Base-by-base conservation (phyloP, 2,797 vertebrate species). In the Dendrocincla tyrannina region DNA sequence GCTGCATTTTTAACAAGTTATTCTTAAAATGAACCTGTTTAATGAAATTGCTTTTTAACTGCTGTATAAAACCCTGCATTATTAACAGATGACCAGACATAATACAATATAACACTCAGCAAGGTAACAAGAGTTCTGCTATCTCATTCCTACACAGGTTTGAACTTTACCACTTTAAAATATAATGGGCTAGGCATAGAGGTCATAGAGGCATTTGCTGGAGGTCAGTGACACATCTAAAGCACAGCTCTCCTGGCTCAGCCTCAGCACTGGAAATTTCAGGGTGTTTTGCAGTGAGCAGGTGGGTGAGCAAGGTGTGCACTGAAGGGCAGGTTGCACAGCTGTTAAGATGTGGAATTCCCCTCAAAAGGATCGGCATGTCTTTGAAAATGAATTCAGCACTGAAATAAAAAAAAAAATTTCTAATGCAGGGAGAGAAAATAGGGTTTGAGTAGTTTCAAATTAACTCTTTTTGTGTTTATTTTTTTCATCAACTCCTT, bases 301-400 rank as follows among this genome's bases (percentile, higher is more conserved):
- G 97, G 97, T 98, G 98, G 96, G 92, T 27, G 93, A 97, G 91
- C 52, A 37, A 92, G 81, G 95, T 3, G 11, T 88, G 15, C 95
- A 97, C 97, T 97, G 94, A 96, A 97, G 97, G 98, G 97, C 98
- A 98, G 97, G 97, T 96, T 78, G 82, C 63, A 95, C 98, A 98
- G 98, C 97, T 98, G 98, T 93, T 93, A 97, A 97, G 97, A 86
- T 93, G 97, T 72, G 98, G 99, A 99, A 99, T 98, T 99, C 98
- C 98, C 98, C 98, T 97, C 89, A 50, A 88, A 97, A 97, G 97
- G 96, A 97, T 98, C 96, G 97, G 98, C 98, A 66, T 15, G 60
- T 85, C 97, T 98, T 98, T 98, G 98, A 97, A 98, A 98, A 97
- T 91, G 53, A 96, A 97, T 85, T 97, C 89, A 50, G 89, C 78